Evolutionary conservation across 1,140 invertebrate species (phyloP).

Genomic region (Sinella curviseta): DNA sequence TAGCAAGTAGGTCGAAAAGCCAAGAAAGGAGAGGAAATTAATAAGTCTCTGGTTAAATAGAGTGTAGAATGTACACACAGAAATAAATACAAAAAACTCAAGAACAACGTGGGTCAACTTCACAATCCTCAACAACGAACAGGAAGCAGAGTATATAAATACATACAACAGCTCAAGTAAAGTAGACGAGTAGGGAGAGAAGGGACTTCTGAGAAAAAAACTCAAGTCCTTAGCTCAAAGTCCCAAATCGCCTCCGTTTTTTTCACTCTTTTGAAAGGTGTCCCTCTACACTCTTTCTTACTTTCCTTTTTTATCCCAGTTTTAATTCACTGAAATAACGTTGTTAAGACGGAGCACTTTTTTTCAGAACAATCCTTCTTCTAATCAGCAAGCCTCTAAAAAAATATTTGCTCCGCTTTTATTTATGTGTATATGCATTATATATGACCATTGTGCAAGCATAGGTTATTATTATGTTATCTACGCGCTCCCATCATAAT

Average conservation of each 20-base stretch:
- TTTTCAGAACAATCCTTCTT: too few species aligned
- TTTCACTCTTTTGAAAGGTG: neutral
- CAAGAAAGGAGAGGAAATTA: neutral
- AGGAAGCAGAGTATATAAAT: too few species aligned
- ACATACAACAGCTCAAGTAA: too few species aligned
- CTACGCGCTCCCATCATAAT: too few species aligned
- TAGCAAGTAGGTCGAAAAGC: neutral
- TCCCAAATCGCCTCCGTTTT: constrained; percentile 7
- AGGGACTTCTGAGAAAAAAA: neutral
- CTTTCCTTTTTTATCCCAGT: neutral
- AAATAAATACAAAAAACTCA: neutral
- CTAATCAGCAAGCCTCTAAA: too few species aligned
- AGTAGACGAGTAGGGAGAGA: neutral
- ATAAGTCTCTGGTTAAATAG: neutral
- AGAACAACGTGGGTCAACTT: neutral
- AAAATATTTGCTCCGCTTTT: too few species aligned
- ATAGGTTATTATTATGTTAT: too few species aligned
- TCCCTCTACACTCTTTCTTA: neutral
- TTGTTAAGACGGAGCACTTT: neutral
- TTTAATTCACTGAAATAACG: constrained; percentile 12
- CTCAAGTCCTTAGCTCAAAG: neutral
- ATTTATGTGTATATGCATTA: too few species aligned
- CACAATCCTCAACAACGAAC: too few species aligned
- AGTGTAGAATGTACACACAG: neutral
- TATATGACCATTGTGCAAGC: too few species aligned